A percentile compares a stretch with the other conserved stretches of the same genome.
These are phyloP conservation scores for Enteromius treurensis DNA, from an alignment of 2,797 vertebrate genomes.

Conservation along the genomic window DNA sequence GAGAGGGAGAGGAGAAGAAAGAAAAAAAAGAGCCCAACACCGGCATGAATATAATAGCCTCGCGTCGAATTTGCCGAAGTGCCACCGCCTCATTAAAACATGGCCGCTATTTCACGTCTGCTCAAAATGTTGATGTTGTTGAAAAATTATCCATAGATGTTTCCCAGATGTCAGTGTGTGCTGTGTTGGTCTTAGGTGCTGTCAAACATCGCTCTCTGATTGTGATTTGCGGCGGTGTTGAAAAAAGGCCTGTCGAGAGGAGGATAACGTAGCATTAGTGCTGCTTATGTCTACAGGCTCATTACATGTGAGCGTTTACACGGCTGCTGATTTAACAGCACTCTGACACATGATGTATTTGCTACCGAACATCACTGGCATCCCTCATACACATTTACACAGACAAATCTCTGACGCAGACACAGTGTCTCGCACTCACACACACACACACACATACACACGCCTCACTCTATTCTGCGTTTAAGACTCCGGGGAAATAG, in stretches of 20 bases:
- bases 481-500: constrained; percentile 78
- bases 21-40: constrained; percentile 54
- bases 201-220: constrained; percentile 44
- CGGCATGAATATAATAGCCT: constrained; percentile 66
- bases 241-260: constrained; percentile 42
- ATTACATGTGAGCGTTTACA: constrained; percentile 36
- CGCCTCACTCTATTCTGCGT: constrained; percentile 62
- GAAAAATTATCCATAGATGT: constrained; percentile 35
- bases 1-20: background rate
- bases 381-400: constrained; percentile 22
- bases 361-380: constrained; percentile 27
- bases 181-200: constrained; percentile 20
- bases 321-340: constrained; percentile 46
- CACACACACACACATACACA: constrained; percentile 59
- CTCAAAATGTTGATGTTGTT: constrained; percentile 26
- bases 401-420: constrained; percentile 55
- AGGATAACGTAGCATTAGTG: constrained; percentile 24
- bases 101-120: constrained; percentile 62
- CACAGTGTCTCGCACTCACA: constrained; percentile 48
- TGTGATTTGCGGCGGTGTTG: constrained; percentile 30
- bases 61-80: constrained; percentile 10
- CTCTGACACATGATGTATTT: constrained; percentile 57
- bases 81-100: constrained; percentile 62
- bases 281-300: constrained; percentile 17
- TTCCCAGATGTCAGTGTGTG: constrained; percentile 44